phyloP scores from a whole-genome alignment of 2,113 vertebrate species.

The Penelope pileata region DNA sequence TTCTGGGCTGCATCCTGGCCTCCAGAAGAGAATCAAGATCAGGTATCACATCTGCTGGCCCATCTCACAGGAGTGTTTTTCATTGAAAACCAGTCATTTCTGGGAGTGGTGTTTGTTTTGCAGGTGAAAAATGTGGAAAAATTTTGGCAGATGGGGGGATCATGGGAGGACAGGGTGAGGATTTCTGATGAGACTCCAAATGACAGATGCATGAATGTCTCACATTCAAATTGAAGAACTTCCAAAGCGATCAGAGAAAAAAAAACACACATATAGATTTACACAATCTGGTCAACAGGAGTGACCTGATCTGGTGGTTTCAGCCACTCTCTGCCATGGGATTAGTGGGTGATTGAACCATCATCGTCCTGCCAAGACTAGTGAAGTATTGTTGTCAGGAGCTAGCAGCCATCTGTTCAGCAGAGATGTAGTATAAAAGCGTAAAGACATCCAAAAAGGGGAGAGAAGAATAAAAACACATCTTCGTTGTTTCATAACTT shows the following conservation, averaged over 20 bases:
- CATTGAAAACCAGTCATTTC: background rate
- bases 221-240: slow-evolving; percentile 37
- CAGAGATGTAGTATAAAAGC: slow-evolving; percentile 17
- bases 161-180: background rate
- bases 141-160: slow-evolving; percentile 4
- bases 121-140: slow-evolving; percentile 5
- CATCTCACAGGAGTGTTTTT: background rate
- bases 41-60: background rate
- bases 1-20: background rate
- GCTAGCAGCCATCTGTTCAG: slow-evolving; percentile 25
- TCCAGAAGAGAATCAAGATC: rapidly evolving
- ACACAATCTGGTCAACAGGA: slow-evolving; percentile 40
- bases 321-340: slow-evolving; percentile 37
- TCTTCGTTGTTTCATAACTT: background rate
- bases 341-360: slow-evolving; percentile 60
- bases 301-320: slow-evolving; percentile 45
- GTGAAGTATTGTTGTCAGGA: slow-evolving; percentile 25
- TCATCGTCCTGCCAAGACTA: slow-evolving; percentile 53
- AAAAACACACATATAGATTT: background rate
- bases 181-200: slow-evolving; percentile 6
- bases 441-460: slow-evolving; percentile 4
- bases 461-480: background rate
- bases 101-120: background rate
- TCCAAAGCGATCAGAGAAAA: background rate
- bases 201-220: background rate